Conservation (phyloP, 2,797 vertebrate genomes). For the Morelia viridis region DNA sequence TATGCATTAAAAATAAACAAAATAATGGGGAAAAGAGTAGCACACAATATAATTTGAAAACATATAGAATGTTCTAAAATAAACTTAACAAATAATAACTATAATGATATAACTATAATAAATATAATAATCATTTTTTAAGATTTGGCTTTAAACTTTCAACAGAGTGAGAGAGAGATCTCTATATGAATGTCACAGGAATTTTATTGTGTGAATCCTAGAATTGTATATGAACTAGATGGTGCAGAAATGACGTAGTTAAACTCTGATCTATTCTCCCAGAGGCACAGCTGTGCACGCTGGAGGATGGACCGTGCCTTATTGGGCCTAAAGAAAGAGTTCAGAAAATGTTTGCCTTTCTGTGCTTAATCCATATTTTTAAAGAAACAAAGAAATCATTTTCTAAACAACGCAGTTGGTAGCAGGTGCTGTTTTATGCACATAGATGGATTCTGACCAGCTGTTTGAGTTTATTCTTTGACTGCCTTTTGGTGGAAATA, state of each 20-base stretch:
- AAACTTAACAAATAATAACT: neutral
- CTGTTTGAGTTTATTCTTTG: conserved; percentile 33
- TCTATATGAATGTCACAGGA: neutral
- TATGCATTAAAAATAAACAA: too few relatives aligned
- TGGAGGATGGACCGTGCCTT: neutral
- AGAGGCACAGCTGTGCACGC: neutral
- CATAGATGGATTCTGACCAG: conserved; percentile 22
- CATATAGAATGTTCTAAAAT: neutral
- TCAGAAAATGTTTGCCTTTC: conserved; percentile 5
- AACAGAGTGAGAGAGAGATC: neutral
- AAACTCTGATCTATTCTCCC: neutral
- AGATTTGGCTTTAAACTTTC: neutral
- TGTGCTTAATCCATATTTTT: conserved; percentile 8
- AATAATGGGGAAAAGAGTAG: neutral
- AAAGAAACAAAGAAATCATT: neutral
- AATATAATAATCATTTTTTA: neutral
- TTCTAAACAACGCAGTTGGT: neutral
- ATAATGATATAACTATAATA: neutral
- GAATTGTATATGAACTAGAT: neutral
- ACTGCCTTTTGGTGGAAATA: conserved; percentile 4
- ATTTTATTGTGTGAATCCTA: neutral
- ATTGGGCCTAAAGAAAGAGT: conserved; percentile 4
- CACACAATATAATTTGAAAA: neutral
- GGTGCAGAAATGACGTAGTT: neutral
- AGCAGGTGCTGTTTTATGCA: conserved; percentile 18